Percentiles rank a stretch among this genome's conserved stretches.
These are phyloP conservation scores for Orchesellides sinensis DNA, from an alignment of 2,888 invertebrate species.

Conservation along the genomic window DNA sequence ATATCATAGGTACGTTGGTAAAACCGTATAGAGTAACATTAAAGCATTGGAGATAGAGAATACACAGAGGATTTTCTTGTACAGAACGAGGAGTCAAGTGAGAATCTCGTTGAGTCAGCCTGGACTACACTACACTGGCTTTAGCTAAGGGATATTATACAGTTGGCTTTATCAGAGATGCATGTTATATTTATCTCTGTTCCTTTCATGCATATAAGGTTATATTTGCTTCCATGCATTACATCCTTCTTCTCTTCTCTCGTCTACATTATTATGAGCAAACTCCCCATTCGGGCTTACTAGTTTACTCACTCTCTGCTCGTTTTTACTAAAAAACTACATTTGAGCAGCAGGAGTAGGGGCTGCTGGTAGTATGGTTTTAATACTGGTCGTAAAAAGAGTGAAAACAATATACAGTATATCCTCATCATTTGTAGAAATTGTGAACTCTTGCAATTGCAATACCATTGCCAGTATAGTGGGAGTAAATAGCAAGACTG, in stretches of 20 bases:
- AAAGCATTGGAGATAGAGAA: too few relatives aligned
- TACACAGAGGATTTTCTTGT: slow-evolving; percentile 19
- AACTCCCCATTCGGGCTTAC: slow-evolving; percentile 16
- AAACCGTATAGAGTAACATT: too few relatives aligned
- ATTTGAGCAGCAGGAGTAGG: too few relatives aligned
- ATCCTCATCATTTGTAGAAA: slow-evolving; percentile 10
- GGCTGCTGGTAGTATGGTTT: too few relatives aligned
- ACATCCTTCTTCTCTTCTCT: background rate
- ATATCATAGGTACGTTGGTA: background rate
- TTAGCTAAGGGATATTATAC: background rate
- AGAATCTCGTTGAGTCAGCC: background rate
- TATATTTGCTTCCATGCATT: background rate
- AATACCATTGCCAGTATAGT: background rate
- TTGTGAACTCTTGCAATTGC: slow-evolving; percentile 6
- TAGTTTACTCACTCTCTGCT: slow-evolving; percentile 3
- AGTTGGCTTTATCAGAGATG: background rate
- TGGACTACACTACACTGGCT: background rate
- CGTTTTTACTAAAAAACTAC: background rate
- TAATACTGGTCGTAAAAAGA: slow-evolving; percentile 21
- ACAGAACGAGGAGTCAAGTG: slow-evolving; percentile 29
- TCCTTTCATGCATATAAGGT: background rate
- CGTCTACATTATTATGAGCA: background rate
- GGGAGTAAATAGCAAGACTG: background rate
- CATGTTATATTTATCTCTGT: background rate
- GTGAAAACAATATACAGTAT: slow-evolving; percentile 25